Evolutionary conservation across 2,113 vertebrate species (phyloP).

Genomic region (Oenanthe oenanthe): DNA sequence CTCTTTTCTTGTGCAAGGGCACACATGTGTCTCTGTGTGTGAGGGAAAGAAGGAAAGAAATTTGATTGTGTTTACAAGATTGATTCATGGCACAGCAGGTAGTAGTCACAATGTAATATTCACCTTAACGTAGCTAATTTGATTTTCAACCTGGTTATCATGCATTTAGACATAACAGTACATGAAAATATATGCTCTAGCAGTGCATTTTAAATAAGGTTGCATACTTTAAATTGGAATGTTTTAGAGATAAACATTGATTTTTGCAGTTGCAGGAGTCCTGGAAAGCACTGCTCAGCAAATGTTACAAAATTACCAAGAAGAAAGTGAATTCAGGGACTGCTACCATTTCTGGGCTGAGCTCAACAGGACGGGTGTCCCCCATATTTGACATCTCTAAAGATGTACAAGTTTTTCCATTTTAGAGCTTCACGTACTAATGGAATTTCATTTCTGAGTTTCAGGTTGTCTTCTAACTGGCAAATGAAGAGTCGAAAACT

Average conservation of each 20-base stretch:
- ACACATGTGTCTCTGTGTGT: background rate
- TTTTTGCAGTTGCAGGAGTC: conserved; percentile 58
- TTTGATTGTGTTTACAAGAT: conserved; percentile 85
- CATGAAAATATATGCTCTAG: conserved; percentile 85
- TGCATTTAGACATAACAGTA: conserved; percentile 83
- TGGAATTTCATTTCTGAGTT: background rate
- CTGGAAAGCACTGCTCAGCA: conserved; percentile 22
- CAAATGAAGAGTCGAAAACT: background rate
- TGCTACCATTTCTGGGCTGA: background rate
- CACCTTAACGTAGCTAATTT: conserved; percentile 85
- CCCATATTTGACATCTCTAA: background rate
- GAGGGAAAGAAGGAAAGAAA: conserved; percentile 38
- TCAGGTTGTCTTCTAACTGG: background rate
- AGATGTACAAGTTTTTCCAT: background rate
- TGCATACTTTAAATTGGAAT: conserved; percentile 85
- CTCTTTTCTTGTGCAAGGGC: conserved; percentile 43
- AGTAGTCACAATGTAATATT: conserved; percentile 81
- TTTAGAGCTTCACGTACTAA: background rate
- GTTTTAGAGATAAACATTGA: conserved; percentile 75
- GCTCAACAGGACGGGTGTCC: background rate
- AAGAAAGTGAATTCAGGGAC: background rate
- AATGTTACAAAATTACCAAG: conserved; percentile 38
- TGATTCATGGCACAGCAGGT: conserved; percentile 90
- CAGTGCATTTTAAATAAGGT: conserved; percentile 83
- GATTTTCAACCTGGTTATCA: conserved; percentile 82